Base-by-base conservation (phyloP, 1,140 invertebrate genomes). In the Heliothis subflexa region DNA sequence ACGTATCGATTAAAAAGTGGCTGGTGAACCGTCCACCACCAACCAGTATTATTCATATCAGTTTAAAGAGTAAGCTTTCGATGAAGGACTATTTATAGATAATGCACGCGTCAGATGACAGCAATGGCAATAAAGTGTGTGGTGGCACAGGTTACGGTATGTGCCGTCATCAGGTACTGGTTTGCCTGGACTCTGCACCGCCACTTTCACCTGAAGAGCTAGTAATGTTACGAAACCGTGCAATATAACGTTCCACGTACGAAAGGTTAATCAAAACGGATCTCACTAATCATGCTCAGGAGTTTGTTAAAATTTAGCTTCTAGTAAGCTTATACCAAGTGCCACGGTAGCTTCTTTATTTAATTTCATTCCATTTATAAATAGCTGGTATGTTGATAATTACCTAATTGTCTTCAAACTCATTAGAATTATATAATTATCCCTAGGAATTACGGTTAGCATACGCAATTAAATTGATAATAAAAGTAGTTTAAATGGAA, bases 91-190 rank as follows among this genome's bases (percentile, higher is more conserved):
- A 50, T 68, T 25, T 68, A 50, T 33, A 7, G 3, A 33, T 33
- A 33, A 5, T 33, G 7, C 33, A 7, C 7, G 33, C 45, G 21
- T 28, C 16, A 21, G 11, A 52, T 50, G 47, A 18, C 13, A 68
- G 64, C 25, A 68, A 49, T 68, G 64, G 25, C 64, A 68, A 50
- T 28, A 68, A 59, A 55, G 66, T 73, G 54, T 59, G 55, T 61
- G 71, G 33, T 2, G 40, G 5, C 50, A 54, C 50, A 59, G 68
- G 68, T 71, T 71, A 55, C 25, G 68, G 49, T 54, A 55, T 55
- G 68, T 55, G 50, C 25, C 50, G 68, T 71, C 68, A 71, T 71
- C 33, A 25, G 40, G 71, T 59, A 59, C 33, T 18, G 5, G 71
- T 73, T 72, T 40, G 16, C 18, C 40, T 49, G 18, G 55, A 47